Evolutionary conservation across 2,113 vertebrate genomes (phyloP), one percentile per base, ranked within the genome.

Genomic region (Nothocercus nigrocapillus): DNA sequence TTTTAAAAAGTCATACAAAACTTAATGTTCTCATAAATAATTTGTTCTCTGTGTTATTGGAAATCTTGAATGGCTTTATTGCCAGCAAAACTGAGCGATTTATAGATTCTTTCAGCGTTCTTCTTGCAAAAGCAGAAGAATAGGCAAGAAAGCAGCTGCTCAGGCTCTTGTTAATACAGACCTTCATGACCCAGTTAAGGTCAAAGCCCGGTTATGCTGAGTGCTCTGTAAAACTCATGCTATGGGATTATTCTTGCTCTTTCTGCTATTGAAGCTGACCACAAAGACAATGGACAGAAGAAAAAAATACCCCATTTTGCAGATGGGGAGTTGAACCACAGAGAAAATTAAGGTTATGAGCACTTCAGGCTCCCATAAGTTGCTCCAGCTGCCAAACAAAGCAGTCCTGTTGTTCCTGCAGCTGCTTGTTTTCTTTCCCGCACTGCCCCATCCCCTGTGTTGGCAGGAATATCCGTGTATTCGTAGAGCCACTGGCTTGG

Each of bases 371-470:
- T 82, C 82, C 47, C 83, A 87, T 78, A 58, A 91, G 32, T 93
- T 92, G 58, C 58, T 85, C 42, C 69, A 90, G 64, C 66, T 94
- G 95, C 96, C 96, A 97, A 96, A 34, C 25, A 95, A 95, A 97
- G 91, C 95, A 97, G 68, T 73, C 32, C 53, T 84, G 16, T 94
- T 93, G 93, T 96, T 92, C 81, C 34, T 92, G 75, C 45, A 92
- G 83, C 91, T 64, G 69, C 93, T 86, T 32, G 24, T 95, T 93
- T 95, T 66, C 69, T 86, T 95, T 84, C 44, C 95, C 53, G 45
- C 62, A 34, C 74, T 87, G 89, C 53, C 70, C 62, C 80, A 68
- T 89, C 66, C 62, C 42, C 64, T 19, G 11, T 56, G 34, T 85
- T 17, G 6, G 73, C 73, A 75, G 68, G 93, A 22, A 93, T 16